Evolutionary conservation across 2,888 invertebrate species (phyloP).

Genomic region (Cryptus armator): DNA sequence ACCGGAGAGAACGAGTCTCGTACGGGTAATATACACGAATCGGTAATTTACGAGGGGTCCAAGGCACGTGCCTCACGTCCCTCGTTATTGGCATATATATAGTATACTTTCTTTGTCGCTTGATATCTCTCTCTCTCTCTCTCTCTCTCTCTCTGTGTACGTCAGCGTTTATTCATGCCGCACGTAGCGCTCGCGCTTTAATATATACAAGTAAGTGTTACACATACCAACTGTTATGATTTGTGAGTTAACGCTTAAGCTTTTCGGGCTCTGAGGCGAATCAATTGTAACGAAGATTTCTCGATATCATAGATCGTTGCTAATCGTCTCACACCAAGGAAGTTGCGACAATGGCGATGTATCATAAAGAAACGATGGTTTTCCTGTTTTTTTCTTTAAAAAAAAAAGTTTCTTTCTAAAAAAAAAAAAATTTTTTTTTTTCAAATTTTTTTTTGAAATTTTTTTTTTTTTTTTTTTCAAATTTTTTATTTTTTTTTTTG

Average conservation of each 20-base stretch:
- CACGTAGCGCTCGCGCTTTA: conserved; percentile 3
- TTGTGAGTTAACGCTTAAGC: neutral
- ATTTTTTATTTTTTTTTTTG: too few species aligned
- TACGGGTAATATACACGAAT: conserved; percentile 61
- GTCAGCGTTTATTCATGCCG: conserved; percentile 27
- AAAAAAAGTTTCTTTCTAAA: too few species aligned
- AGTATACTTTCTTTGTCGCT: too few species aligned
- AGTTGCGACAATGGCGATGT: too few species aligned
- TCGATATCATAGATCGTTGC: too few species aligned
- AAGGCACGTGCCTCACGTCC: conserved; percentile 42
- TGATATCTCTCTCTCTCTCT: conserved; percentile 15
- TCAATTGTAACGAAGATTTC: neutral
- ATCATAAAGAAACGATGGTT: too few species aligned
- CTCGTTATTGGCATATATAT: conserved; percentile 21
- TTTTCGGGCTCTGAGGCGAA: neutral
- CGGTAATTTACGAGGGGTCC: conserved; percentile 58
- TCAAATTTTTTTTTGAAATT: too few species aligned
- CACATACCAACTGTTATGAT: neutral
- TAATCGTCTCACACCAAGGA: too few species aligned
- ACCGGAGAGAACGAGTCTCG: conserved; percentile 38
- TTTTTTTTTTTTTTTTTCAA: too few species aligned
- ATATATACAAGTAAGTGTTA: neutral
- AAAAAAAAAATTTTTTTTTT: too few species aligned
- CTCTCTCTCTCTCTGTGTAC: conserved; percentile 2
- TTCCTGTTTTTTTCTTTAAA: too few species aligned